These are phyloP conservation scores for Crocallis elinguaria DNA, from an alignment of 2,888 invertebrate genomes.

Conservation along the genomic window DNA sequence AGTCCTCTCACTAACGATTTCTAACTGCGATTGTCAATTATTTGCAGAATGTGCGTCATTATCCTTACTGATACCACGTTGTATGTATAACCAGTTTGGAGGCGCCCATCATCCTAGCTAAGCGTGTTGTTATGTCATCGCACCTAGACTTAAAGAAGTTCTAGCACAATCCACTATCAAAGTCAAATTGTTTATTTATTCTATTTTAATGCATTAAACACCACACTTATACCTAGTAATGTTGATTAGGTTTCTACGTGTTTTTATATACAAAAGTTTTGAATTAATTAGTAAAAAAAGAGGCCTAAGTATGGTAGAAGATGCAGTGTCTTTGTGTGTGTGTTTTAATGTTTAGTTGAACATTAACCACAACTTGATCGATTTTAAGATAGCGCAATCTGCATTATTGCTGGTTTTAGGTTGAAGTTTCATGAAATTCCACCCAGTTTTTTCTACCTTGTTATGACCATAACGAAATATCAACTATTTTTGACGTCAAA, in stretches of 20 bases:
- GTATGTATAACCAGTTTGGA: conserved; percentile 46
- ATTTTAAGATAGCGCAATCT: too few species aligned
- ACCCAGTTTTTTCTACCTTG: conserved; percentile 8
- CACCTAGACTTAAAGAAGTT: conserved; percentile 22
- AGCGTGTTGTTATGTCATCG: conserved; percentile 55
- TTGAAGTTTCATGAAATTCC: conserved; percentile 17
- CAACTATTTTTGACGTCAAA: conserved; percentile 34
- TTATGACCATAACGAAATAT: conserved; percentile 28
- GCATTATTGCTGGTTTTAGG: background rate
- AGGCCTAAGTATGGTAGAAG: too few species aligned
- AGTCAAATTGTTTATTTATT: conserved; percentile 16
- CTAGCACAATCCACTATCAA: conserved; percentile 33
- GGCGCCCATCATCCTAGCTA: conserved; percentile 44
- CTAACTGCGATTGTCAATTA: background rate
- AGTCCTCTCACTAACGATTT: too few species aligned
- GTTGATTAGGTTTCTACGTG: background rate
- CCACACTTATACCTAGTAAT: conserved; percentile 1
- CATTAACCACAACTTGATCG: too few species aligned
- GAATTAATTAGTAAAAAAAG: background rate
- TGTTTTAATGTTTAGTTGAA: too few species aligned
- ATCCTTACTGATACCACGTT: conserved; percentile 10
- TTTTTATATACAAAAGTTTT: conserved; percentile 32
- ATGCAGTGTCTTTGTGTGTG: too few species aligned
- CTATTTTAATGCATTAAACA: conserved; percentile 7
- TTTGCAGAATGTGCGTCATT: background rate